phyloP scores from a whole-genome alignment of 92 coral and sea anemone species.

The Porites divaricata region DNA sequence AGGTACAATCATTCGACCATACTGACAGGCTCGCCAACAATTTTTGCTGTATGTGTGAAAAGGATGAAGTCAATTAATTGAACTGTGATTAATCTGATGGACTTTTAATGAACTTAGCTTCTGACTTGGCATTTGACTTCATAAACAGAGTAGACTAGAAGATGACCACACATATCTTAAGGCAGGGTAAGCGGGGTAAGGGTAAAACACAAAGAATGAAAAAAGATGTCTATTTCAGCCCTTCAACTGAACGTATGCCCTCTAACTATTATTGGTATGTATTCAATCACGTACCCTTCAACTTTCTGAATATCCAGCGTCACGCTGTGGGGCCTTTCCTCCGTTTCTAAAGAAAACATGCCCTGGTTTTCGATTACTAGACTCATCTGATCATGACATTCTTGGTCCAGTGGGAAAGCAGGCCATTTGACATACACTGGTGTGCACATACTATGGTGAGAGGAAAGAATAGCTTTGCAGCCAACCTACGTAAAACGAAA shows the following conservation, averaged over 20 bases:
- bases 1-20: constrained; percentile 33
- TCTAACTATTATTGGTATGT: background rate
- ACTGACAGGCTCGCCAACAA: constrained; percentile 31
- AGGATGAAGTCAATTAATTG: too few species aligned
- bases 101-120: background rate
- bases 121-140: background rate
- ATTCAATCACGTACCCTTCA: background rate
- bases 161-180: too few species aligned
- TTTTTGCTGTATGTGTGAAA: constrained; percentile 3
- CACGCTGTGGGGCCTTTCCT: background rate
- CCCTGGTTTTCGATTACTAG: background rate
- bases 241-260: too few species aligned
- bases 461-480: background rate
- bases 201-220: too few species aligned
- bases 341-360: background rate
- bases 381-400: background rate
- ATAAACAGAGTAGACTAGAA: too few species aligned
- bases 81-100: background rate
- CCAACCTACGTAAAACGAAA: background rate
- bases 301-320: background rate
- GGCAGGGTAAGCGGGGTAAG: too few species aligned
- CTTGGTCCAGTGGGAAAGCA: background rate
- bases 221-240: too few species aligned
- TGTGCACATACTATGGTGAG: background rate
- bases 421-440: background rate